phyloP scores from a whole-genome alignment of 64 coral and sea anemone species.

The Astreopora myriophthalma region DNA sequence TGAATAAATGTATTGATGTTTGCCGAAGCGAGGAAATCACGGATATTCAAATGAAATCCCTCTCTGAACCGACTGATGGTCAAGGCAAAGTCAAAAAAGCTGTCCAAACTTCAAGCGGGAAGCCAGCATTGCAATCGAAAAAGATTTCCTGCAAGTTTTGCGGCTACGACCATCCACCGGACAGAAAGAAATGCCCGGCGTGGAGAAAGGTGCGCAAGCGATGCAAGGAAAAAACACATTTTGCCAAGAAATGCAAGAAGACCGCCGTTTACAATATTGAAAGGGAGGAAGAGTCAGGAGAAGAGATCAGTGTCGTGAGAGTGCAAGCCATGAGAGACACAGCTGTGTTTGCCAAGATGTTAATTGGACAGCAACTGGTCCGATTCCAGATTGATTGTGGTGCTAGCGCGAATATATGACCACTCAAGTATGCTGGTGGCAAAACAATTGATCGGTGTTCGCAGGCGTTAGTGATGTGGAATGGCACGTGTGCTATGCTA shows the following conservation, averaged over 20 bases:
- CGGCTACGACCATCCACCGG: background rate
- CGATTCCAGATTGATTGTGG: conserved; percentile 44
- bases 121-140: background rate
- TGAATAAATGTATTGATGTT: background rate
- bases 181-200: background rate
- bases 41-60: background rate
- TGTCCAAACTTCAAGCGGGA: background rate
- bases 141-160: background rate
- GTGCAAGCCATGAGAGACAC: background rate
- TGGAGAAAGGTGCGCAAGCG: background rate
- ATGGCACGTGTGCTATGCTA: conserved; percentile 3
- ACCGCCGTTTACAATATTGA: background rate
- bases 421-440: background rate
- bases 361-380: background rate
- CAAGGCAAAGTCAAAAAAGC: background rate
- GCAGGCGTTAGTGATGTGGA: conserved; percentile 19
- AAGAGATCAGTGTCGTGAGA: background rate
- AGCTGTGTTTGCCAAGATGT: conserved; percentile 29
- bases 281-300: background rate
- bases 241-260: background rate
- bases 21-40: background rate
- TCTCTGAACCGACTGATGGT: background rate
- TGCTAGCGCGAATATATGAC: conserved; percentile 20
- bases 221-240: background rate
- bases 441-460: background rate